Evolutionary conservation across 2,113 vertebrate species (phyloP), one percentile per base, ranked within the genome.

Genomic region (Chinchilla lanigera): DNA sequence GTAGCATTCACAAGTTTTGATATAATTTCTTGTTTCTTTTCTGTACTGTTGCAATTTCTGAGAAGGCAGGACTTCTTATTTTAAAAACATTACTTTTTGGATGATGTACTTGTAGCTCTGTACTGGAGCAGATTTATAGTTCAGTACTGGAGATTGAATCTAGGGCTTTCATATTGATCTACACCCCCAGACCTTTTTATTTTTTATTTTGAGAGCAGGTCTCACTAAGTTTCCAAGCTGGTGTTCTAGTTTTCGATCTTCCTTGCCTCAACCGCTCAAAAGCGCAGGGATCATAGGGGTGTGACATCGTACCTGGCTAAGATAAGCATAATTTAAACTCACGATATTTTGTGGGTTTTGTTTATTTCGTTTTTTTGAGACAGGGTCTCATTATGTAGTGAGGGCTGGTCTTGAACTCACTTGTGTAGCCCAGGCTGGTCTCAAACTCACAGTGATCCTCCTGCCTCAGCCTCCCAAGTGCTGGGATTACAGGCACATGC

Each of bases 281-380:
- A 80, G 17, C 10, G 8, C 77, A 52, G 28, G 28, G 44, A 80
- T 80, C 52, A 54, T 3, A 80, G 33, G 47, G 54, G 30, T 80
- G 8, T 80, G 77, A 17, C 33, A 54, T 54, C 33, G 5, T 52
- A 54, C 8, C 47, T 4, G 26, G 63, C 86, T 30, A 81, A 90
- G 33, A 61, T 54, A 94, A 93, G 16, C n/a, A n/a, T 80, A 80
- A 83, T 50, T 84, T 90, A 90, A 93, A 88, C 10, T 93, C 30
- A 86, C 1, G 11, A 11, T 89, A 47, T 82, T 93, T 82, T 89
- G 30, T 69, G 16, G 65, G 14, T 67, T 67, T 67, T 67, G 1
- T 7, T 60, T 60, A 20, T 60, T 69, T 69, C 19, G 65, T n/a
- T 69, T 65, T 28, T 69, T n/a, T 69, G 35, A 69, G 67, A 69